Evolutionary conservation across 2,113 vertebrate species (phyloP).

Genomic region (Carassius carassius): DNA sequence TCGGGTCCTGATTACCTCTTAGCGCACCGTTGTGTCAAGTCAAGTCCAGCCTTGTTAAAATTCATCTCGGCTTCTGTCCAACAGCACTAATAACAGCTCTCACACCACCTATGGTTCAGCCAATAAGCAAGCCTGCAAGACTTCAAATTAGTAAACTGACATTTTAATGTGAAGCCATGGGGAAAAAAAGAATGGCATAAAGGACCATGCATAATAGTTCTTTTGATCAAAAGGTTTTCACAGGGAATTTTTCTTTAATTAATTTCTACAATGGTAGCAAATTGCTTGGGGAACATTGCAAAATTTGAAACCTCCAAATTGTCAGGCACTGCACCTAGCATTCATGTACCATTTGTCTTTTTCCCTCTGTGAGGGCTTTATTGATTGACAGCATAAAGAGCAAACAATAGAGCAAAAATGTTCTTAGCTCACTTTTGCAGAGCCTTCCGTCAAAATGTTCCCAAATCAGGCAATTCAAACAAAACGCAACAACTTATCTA

Average conservation of each 20-base stretch:
- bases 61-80: constrained; percentile 70
- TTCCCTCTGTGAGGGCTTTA: constrained; percentile 43
- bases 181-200: constrained; percentile 16
- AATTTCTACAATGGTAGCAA: constrained; percentile 52
- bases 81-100: constrained; percentile 69
- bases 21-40: constrained; percentile 72
- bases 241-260: constrained; percentile 55
- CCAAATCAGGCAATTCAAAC: background rate
- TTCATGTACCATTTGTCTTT: constrained; percentile 55
- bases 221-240: constrained; percentile 55
- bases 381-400: constrained; percentile 57
- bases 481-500: constrained; percentile 52
- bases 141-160: constrained; percentile 54
- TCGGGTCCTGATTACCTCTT: constrained; percentile 81
- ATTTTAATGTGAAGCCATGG: constrained; percentile 55
- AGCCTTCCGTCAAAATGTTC: constrained; percentile 42
- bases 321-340: constrained; percentile 48
- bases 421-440: constrained; percentile 26
- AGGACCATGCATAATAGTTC: constrained; percentile 50
- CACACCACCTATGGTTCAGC: constrained; percentile 63
- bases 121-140: constrained; percentile 34
- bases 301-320: constrained; percentile 52
- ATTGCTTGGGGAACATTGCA: constrained; percentile 54
- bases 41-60: constrained; percentile 74
- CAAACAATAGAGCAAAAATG: constrained; percentile 54